Percentiles rank a stretch among this genome's conserved stretches.
phyloP scores from a whole-genome alignment of 2,888 invertebrate species.

The Pandemis corylana region DNA sequence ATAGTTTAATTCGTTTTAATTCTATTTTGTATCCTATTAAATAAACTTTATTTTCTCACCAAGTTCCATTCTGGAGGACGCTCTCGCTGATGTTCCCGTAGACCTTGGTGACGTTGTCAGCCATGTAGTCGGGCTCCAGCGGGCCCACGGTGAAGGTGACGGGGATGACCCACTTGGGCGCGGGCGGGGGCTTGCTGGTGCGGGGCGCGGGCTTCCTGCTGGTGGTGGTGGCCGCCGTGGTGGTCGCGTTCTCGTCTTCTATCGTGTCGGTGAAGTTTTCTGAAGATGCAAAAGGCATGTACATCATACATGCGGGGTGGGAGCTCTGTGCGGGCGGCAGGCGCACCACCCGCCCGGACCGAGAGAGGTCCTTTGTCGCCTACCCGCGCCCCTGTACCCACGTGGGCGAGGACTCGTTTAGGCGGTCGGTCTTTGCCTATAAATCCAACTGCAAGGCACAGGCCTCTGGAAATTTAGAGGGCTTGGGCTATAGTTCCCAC shows the following conservation, averaged over 20 bases:
- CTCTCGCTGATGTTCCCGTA: conserved; percentile 66
- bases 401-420: too few species aligned
- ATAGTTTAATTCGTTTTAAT: too few species aligned
- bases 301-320: too few species aligned
- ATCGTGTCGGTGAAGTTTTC: conserved; percentile 80
- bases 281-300: conserved; percentile 43
- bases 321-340: too few species aligned
- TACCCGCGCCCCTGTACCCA: too few species aligned
- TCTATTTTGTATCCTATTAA: too few species aligned
- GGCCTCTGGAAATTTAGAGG: too few species aligned
- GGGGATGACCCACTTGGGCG: conserved; percentile 90
- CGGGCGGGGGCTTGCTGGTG: conserved; percentile 62
- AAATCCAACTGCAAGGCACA: too few species aligned
- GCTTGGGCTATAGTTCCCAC: too few species aligned
- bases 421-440: too few species aligned
- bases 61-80: conserved; percentile 67
- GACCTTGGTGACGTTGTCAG: conserved; percentile 62
- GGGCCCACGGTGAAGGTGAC: conserved; percentile 90
- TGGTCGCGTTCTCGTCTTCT: conserved; percentile 74
- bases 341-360: too few species aligned
- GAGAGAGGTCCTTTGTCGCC: too few species aligned
- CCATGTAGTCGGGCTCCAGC: conserved; percentile 78
- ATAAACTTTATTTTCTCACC: conserved; percentile 56
- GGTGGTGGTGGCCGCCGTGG: conserved; percentile 58
- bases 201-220: conserved; percentile 52